Evolutionary conservation across 2,888 invertebrate species (phyloP).

Genomic region (Chironomus tentans): DNA sequence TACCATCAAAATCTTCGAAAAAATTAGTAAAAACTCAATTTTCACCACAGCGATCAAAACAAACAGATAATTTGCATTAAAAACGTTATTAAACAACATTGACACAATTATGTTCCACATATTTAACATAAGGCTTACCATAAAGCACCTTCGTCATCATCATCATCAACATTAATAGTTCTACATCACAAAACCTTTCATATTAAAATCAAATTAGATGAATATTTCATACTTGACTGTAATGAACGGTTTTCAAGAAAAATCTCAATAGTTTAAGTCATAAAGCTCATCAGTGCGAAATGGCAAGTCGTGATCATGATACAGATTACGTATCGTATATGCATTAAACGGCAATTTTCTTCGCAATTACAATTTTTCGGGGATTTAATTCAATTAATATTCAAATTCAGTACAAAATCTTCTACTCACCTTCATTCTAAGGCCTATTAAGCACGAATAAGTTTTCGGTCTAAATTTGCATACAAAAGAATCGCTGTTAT

Average conservation of each 20-base stretch:
- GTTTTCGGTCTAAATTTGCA: background rate
- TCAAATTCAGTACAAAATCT: background rate
- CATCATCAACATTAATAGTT: too few species aligned
- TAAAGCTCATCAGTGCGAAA: background rate
- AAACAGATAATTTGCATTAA: too few species aligned
- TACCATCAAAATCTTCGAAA: too few species aligned
- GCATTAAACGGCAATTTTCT: background rate
- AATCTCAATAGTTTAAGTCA: background rate
- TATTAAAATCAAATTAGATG: background rate
- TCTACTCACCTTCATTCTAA: background rate
- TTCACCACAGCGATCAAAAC: too few species aligned
- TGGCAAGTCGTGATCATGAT: background rate
- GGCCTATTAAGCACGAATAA: background rate
- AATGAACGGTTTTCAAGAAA: background rate
- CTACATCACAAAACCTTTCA: too few species aligned
- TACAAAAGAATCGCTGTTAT: background rate
- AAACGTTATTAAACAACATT: too few species aligned
- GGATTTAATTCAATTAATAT: background rate
- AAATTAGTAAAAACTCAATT: too few species aligned
- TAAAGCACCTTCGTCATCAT: too few species aligned
- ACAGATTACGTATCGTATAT: background rate
- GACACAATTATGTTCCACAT: too few species aligned
- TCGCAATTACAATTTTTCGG: background rate
- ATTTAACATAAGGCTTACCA: too few species aligned
- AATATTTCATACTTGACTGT: background rate